These are phyloP conservation scores for Notolabrus celidotus DNA, from an alignment of 2,797 vertebrate genomes.

Conservation along the genomic window DNA sequence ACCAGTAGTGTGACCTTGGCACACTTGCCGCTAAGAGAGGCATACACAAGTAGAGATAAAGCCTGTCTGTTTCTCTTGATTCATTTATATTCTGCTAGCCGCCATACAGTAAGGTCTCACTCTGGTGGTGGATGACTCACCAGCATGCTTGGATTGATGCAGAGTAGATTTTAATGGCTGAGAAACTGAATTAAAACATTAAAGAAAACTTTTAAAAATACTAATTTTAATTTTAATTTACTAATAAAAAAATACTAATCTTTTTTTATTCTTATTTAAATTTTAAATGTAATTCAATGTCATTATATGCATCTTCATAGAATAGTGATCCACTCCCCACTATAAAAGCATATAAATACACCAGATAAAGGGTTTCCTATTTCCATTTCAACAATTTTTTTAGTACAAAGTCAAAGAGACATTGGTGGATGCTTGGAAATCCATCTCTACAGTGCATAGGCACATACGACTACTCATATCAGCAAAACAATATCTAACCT, in stretches of 20 bases:
- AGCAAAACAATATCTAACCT: conserved; percentile 69
- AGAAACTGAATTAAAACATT: conserved; percentile 26
- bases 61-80: conserved; percentile 41
- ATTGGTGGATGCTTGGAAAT: background rate
- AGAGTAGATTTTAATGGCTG: background rate
- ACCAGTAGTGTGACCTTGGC: conserved; percentile 51
- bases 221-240: background rate
- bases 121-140: conserved; percentile 20
- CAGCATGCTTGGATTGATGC: background rate
- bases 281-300: background rate
- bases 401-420: conserved; percentile 5
- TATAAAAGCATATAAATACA: conserved; percentile 1
- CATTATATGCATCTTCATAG: conserved; percentile 1
- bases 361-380: conserved; percentile 9
- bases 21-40: conserved; percentile 28
- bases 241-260: background rate
- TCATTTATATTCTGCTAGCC: conserved; percentile 51
- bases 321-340: background rate
- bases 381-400: background rate
- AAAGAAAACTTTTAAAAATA: background rate
- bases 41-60: conserved; percentile 51
- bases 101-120: conserved; percentile 23
- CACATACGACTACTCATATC: background rate
- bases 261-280: too few relatives aligned
- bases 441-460: background rate